These are phyloP conservation scores for Vannuccia rotundouncinata DNA, from an alignment of 2,888 invertebrate genomes.

Conservation along the genomic window DNA sequence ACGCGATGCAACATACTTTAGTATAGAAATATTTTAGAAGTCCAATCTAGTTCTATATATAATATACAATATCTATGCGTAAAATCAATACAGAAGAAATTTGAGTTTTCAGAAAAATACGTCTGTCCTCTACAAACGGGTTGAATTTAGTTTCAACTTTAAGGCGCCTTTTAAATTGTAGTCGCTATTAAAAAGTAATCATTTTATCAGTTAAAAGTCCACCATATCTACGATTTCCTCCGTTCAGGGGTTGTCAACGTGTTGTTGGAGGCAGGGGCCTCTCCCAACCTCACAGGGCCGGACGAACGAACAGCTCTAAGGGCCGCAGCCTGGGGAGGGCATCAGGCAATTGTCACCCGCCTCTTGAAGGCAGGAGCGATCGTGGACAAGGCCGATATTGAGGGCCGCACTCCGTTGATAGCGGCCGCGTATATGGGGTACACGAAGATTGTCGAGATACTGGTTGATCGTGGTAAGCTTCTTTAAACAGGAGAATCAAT, in stretches of 20 bases:
- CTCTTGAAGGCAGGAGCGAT: constrained; percentile 70
- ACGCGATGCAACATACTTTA: too few species aligned
- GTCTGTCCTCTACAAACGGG: background rate
- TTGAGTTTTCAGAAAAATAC: background rate
- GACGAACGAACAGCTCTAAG: constrained; percentile 84
- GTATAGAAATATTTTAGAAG: too few species aligned
- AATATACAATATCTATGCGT: background rate
- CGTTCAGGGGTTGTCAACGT: constrained; percentile 55
- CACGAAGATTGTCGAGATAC: constrained; percentile 35
- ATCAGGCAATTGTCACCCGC: constrained; percentile 64
- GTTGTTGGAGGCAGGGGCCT: constrained; percentile 43
- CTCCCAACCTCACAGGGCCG: constrained; percentile 60
- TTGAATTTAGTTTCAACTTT: background rate
- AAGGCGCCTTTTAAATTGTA: background rate
- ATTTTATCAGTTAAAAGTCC: too few species aligned
- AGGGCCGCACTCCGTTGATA: constrained; percentile 39
- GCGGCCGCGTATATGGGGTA: constrained; percentile 63
- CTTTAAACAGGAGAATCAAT: background rate
- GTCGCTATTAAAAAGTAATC: too few species aligned
- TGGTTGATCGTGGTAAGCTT: constrained; percentile 60
- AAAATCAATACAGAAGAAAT: background rate
- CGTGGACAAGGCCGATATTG: constrained; percentile 70
- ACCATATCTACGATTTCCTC: background rate
- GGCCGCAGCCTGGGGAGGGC: constrained; percentile 66
- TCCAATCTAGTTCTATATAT: too few species aligned